Base-by-base conservation (phyloP, 2,113 vertebrate species). In the Lampris megalopsis region DNA sequence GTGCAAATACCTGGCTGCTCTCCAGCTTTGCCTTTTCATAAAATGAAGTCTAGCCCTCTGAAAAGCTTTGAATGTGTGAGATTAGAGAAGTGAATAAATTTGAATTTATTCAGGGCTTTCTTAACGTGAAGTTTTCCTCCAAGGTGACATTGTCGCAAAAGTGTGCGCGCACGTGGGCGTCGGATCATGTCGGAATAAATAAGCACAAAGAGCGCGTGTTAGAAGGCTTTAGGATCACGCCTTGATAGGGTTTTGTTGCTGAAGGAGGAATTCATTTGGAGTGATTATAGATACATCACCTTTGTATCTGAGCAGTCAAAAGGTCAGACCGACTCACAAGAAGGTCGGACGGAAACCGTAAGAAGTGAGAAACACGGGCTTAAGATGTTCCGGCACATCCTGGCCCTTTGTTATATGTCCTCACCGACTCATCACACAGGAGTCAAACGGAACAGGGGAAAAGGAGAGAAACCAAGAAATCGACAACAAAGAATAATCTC, bases 401-500 rank as follows among this genome's bases (percentile, higher is more conserved):
- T 65, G 1, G 41, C 62, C 78, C 61, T 63, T 42, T 76, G 43
- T 71, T 73, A 86, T 80, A 75, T 61, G 47, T 57, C 38, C 65
- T 75, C 50, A 41, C 47, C 42, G 59, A 82, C 62, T 63, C 58
- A 63, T 77, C 64, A 45, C 68, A 35, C 57, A 43, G 24, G 76
- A 84, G 72, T 73, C 75, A 85, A 79, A 88, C 41, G 59, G 77
- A 80, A 52, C 53, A 65, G 41, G 80, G 77, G 79, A 35, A 62
- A 72, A 36, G 4, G 8, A 82, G 59, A 79, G 65, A 71, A 72
- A 85, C 73, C 24, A 24, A 24, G 24, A 24, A 24, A 24, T 24
- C 24, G 24, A 24, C 24, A 24, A 24, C 24, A 24, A 70, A 75
- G 80, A 85, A 79, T 86, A 81, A 77, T 74, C 74, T 82, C 49